Conservation (phyloP, 2,888 invertebrate species). For the Dynastes hyllus region DNA sequence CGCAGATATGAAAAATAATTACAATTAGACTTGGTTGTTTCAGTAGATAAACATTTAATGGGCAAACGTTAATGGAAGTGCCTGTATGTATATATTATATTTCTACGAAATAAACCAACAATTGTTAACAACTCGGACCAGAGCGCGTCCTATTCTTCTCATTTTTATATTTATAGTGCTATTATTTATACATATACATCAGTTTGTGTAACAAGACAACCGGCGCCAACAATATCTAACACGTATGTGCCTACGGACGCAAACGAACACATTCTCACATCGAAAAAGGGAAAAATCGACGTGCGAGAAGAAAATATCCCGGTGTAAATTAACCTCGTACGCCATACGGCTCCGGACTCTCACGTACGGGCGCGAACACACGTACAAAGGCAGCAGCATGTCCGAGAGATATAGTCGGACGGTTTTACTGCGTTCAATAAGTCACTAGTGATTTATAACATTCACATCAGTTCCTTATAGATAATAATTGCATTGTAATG, state of each 20-base stretch:
- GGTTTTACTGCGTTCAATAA: slow-evolving; percentile 63
- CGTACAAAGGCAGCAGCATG: slow-evolving; percentile 42
- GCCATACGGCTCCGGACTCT: slow-evolving; percentile 55
- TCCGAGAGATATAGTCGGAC: slow-evolving; percentile 58
- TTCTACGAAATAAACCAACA: slow-evolving; percentile 13
- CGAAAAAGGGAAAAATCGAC: slow-evolving; percentile 53
- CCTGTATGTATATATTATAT: too few relatives aligned
- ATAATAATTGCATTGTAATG: slow-evolving; percentile 64
- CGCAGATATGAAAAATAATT: too few relatives aligned
- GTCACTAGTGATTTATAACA: slow-evolving; percentile 63
- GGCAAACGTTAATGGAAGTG: too few relatives aligned
- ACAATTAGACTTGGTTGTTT: too few relatives aligned
- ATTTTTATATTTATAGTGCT: slow-evolving; percentile 18
- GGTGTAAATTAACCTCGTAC: slow-evolving; percentile 60
- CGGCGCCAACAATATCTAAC: slow-evolving; percentile 62
- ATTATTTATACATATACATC: slow-evolving; percentile 36
- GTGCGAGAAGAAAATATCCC: slow-evolving; percentile 56
- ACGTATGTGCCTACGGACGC: slow-evolving; percentile 22
- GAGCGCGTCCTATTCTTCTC: slow-evolving; percentile 1
- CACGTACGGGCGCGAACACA: slow-evolving; percentile 29
- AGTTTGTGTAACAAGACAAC: slow-evolving; percentile 56
- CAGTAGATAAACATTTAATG: too few relatives aligned
- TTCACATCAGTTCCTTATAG: slow-evolving; percentile 61
- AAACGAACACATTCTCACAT: slow-evolving; percentile 15
- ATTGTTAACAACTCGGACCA: neutral